Percentiles rank a stretch among this genome's conserved stretches.
Conservation (phyloP, 92 coral and sea anemone genomes). For the Epizoanthus scotinus region DNA sequence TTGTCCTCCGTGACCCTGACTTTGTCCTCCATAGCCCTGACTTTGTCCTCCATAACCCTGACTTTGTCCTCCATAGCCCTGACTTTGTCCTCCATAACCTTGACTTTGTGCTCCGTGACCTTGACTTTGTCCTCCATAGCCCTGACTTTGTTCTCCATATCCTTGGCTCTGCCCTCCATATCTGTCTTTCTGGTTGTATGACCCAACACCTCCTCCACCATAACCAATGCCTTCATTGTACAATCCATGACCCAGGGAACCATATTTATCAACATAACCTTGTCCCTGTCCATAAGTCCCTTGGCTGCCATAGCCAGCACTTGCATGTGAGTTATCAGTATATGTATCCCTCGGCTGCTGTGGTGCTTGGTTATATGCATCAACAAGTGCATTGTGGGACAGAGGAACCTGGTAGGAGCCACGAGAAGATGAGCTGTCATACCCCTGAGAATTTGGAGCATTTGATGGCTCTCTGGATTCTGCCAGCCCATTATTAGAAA, state of each 20-base stretch:
- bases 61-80: not conserved
- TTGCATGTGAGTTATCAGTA: not conserved
- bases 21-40: not conserved
- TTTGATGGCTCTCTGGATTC: too few relatives aligned
- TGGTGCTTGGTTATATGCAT: not conserved
- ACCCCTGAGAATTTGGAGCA: not conserved
- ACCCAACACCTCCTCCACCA: slow-evolving; percentile 18
- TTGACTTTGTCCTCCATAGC: slow-evolving; percentile 1
- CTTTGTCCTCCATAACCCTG: not conserved
- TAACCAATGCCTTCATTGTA: not conserved
- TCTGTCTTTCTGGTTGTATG: slow-evolving; percentile 2
- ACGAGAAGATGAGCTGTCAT: not conserved
- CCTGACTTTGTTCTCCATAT: slow-evolving; percentile 26
- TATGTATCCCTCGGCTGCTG: not conserved
- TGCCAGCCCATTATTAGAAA: too few relatives aligned
- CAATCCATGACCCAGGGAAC: slow-evolving; percentile 2
- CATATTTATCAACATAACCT: not conserved
- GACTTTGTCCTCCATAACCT: slow-evolving; percentile 8
- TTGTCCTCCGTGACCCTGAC: not conserved
- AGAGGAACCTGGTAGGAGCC: not conserved
- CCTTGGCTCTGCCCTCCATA: slow-evolving; percentile 31
- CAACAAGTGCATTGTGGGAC: not conserved
- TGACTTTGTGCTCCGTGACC: not conserved
- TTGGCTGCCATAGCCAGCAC: slow-evolving; percentile 12
- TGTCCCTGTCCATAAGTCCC: slow-evolving; percentile 25